phyloP scores from a whole-genome alignment of 2,113 vertebrate genomes.

The Pseudopodoces humilis region DNA sequence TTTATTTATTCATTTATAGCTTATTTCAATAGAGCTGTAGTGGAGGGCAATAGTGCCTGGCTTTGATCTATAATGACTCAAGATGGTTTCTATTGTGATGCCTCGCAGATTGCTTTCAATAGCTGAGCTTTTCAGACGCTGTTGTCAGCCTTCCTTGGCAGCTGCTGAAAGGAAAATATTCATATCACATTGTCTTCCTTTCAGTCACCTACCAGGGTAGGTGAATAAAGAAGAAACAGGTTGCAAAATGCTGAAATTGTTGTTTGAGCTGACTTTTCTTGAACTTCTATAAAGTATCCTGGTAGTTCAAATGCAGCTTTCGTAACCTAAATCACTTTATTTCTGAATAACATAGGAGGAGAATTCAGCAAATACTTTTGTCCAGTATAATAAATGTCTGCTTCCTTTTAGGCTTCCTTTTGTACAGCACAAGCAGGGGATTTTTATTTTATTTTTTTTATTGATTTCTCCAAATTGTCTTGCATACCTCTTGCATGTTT shows the following conservation, averaged over 20 bases:
- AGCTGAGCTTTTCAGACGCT: neutral
- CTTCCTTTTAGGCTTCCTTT: neutral
- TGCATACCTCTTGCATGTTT: neutral
- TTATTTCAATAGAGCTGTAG: neutral
- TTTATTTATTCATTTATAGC: neutral
- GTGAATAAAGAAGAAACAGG: neutral
- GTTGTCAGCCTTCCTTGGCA: neutral
- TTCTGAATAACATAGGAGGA: neutral
- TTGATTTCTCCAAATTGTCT: neutral
- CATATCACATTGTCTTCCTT: neutral
- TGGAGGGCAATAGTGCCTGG: neutral
- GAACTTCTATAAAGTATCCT: neutral
- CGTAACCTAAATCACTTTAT: neutral
- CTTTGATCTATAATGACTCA: neutral
- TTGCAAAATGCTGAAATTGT: neutral
- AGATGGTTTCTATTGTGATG: neutral
- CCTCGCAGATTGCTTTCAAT: neutral
- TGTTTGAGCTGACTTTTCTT: slow-evolving; percentile 21
- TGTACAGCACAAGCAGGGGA: neutral
- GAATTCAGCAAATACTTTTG: neutral
- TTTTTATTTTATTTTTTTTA: neutral
- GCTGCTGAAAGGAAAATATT: neutral
- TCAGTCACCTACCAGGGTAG: neutral
- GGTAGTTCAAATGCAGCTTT: neutral
- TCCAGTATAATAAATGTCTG: neutral